A percentile compares a stretch with the other conserved stretches of the same genome.
phyloP scores from a whole-genome alignment of 2,888 invertebrate species.

The Lobophora halterata region DNA sequence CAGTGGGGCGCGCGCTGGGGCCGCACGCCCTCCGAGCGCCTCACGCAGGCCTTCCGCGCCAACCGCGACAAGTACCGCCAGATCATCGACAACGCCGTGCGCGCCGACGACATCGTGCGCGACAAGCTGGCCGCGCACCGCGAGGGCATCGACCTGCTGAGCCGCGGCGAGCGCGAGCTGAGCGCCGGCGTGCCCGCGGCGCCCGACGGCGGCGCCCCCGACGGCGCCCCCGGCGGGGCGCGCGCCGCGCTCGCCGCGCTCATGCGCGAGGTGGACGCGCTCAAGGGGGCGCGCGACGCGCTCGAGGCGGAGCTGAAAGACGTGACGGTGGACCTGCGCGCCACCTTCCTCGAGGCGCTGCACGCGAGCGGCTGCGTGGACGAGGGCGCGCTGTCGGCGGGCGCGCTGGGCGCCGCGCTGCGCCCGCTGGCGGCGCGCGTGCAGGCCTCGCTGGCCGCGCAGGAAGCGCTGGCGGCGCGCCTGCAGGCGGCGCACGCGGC shows the following conservation, averaged over 20 bases:
- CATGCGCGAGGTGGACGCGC: conserved; percentile 85
- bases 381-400: conserved; percentile 91
- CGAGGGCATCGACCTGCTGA: conserved; percentile 91
- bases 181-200: conserved; percentile 86
- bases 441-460: conserved; percentile 35
- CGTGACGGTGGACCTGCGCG: conserved; percentile 83
- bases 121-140: conserved; percentile 90
- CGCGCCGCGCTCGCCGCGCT: conserved; percentile 37
- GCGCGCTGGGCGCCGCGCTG: conserved; percentile 88
- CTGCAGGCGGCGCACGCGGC: conserved; percentile 79
- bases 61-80: conserved; percentile 96
- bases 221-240: conserved; percentile 64
- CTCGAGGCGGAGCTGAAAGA: conserved; percentile 87
- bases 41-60: conserved; percentile 93
- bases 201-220: conserved; percentile 76
- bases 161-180: conserved; percentile 86
- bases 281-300: conserved; percentile 92
- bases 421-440: conserved; percentile 82
- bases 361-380: conserved; percentile 91
- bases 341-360: conserved; percentile 70
- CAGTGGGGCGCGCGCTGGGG: conserved; percentile 98
- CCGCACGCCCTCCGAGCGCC: conserved; percentile 91
- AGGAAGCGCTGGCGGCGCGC: conserved; percentile 44
- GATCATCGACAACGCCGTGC: conserved; percentile 94
- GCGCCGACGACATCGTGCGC: conserved; percentile 90